phyloP scores from a whole-genome alignment of 2,797 vertebrate genomes.

The Cossypha niveicapilla region DNA sequence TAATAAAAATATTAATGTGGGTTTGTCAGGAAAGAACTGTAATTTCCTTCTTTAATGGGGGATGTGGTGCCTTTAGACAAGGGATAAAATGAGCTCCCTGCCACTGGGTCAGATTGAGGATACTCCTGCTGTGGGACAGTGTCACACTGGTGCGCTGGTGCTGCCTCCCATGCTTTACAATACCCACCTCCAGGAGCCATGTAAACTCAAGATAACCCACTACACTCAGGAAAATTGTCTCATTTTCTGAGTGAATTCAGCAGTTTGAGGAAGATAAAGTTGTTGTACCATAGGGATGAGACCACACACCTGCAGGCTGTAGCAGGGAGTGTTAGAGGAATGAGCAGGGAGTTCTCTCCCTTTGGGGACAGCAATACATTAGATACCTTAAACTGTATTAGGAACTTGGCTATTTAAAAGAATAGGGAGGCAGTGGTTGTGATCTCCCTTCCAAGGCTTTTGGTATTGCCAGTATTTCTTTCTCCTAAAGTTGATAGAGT shows the following conservation, averaged over 20 bases:
- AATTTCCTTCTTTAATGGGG: background rate
- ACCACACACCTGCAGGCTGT: background rate
- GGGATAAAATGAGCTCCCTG: background rate
- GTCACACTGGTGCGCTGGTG: background rate
- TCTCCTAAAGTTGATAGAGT: background rate
- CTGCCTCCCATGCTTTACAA: background rate
- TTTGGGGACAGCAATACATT: background rate
- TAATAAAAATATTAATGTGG: background rate
- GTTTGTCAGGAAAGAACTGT: background rate
- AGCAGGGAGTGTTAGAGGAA: background rate
- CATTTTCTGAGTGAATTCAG: background rate
- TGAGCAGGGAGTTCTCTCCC: background rate
- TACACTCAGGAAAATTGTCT: background rate
- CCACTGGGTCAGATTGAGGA: rapidly evolving
- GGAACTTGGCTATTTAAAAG: background rate
- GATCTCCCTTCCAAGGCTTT: background rate
- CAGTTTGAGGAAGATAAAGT: background rate
- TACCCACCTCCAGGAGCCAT: background rate
- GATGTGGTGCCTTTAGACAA: background rate
- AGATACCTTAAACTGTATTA: background rate
- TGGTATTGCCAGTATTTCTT: background rate
- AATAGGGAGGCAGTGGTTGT: background rate
- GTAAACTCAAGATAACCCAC: rapidly evolving
- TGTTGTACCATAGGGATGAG: background rate
- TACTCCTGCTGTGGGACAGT: background rate